Conservation (phyloP, 2,888 invertebrate genomes). For the Calliphora vomitoria region DNA sequence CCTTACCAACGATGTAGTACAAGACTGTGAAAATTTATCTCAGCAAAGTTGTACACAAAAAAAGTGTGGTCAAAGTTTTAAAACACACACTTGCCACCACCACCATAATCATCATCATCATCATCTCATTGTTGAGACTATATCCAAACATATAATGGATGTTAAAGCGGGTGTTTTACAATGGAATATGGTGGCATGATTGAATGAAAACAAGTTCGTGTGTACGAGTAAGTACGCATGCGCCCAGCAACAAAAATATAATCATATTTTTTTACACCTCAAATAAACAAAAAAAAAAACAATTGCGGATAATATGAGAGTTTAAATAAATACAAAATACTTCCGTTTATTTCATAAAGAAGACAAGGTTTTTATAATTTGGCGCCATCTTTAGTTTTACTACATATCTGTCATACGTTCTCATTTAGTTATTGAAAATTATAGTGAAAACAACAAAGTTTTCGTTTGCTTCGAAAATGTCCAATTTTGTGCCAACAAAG, state of each 20-base stretch:
- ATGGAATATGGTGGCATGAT: conserved; percentile 9
- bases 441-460: too few species aligned
- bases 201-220: conserved; percentile 28
- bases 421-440: too few species aligned
- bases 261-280: neutral
- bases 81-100: neutral
- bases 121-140: neutral
- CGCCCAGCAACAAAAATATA: neutral
- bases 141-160: neutral
- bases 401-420: too few species aligned
- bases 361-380: too few species aligned
- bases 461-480: too few species aligned
- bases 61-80: conserved; percentile 11
- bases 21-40: conserved; percentile 18
- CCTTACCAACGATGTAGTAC: conserved; percentile 3
- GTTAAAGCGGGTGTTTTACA: conserved; percentile 27
- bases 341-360: too few species aligned
- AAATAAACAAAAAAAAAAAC: neutral
- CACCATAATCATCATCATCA: conserved; percentile 6
- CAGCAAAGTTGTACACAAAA: neutral
- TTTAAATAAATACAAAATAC: neutral
- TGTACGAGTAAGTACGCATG: neutral
- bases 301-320: neutral
- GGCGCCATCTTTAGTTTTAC: neutral
- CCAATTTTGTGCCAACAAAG: too few species aligned